These are phyloP conservation scores for Nasonia longicornis DNA, from an alignment of 1,140 invertebrate species.

Conservation along the genomic window DNA sequence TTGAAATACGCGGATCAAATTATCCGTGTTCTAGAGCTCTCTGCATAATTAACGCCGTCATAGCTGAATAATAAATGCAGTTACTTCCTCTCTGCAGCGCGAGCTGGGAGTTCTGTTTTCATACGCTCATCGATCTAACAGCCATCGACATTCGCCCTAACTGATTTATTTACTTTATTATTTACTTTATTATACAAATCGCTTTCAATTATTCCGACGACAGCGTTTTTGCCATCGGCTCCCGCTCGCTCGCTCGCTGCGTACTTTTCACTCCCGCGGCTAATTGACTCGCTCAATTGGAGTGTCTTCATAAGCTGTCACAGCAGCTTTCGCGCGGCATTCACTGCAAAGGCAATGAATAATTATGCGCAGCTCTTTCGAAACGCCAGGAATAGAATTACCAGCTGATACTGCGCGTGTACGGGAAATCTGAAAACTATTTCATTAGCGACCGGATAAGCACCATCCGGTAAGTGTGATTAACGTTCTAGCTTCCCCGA, in stretches of 20 bases:
- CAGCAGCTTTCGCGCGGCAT: not conserved
- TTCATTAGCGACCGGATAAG: no score
- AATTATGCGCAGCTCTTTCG: not conserved
- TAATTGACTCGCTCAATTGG: constrained; percentile 1
- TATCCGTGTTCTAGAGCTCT: not conserved
- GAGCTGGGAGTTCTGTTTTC: constrained; percentile 16
- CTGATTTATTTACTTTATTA: constrained; percentile 25
- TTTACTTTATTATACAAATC: constrained; percentile 32
- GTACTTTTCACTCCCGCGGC: not conserved
- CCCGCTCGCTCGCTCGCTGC: no score
- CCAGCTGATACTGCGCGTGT: not conserved
- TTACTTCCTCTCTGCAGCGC: constrained; percentile 23
- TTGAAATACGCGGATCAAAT: not conserved
- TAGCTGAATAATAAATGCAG: constrained; percentile 26
- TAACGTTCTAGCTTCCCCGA: no score
- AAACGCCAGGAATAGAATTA: not conserved
- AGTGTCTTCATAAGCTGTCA: not conserved
- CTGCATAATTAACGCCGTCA: not conserved
- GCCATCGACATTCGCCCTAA: constrained; percentile 8
- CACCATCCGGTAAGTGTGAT: no score
- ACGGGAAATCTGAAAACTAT: not conserved
- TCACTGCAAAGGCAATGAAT: not conserved
- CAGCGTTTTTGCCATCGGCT: not conserved
- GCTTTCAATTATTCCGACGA: not conserved
- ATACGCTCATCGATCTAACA: constrained; percentile 18